Evolutionary conservation across 2,888 invertebrate species (phyloP), one percentile per base, ranked within the genome.

Genomic region (Torymus tubicola): DNA sequence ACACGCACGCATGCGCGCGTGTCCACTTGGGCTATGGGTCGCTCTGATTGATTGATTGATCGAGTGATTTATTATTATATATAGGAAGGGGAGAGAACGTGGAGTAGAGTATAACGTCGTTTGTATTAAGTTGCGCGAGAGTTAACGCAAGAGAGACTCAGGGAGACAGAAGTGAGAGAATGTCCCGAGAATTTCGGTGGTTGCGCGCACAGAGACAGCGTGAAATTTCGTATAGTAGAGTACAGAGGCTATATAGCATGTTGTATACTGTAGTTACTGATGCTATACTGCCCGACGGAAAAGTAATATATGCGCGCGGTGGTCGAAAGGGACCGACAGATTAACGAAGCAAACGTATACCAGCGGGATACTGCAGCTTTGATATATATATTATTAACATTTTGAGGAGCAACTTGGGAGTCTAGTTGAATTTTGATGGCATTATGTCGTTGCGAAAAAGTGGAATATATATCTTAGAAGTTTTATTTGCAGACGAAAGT

Each of bases 31-130:
- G 53, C 21, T 13, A 13, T 13, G 31, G 18, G 18, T 10, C 11
- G 24, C 61, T 68, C 55, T 55, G 68, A 68, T 68, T 68, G 68
- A 68, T 68, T 52, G 71, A 72, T 64, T 64, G 73, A 73, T 72
- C 58, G 65, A 71, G 58, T 73, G 79, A 79, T 79, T 79, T 64
- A 74, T 79, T 64, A 64, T 68, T 71, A 31, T 10, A 31, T 10
- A 21, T 21, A 21, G 21, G 21, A 21, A 21, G 42, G 71, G 2
- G 11, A 2, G n/a, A n/a, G 18, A 4, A 52, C 50, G 10, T 10
- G 71, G 61, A 42, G 42, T 5, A 42, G 8, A 8, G 42, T 42
- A 42, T 42, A 42, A 42, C 42, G 10, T 42, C 42, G 42, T 42
- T 18, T 67, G 61, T 67, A 67, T 75, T 67, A 74, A 74, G 65